Evolutionary conservation across 2,888 invertebrate genomes (phyloP).

Genomic region (Ornithoptera priamus): DNA sequence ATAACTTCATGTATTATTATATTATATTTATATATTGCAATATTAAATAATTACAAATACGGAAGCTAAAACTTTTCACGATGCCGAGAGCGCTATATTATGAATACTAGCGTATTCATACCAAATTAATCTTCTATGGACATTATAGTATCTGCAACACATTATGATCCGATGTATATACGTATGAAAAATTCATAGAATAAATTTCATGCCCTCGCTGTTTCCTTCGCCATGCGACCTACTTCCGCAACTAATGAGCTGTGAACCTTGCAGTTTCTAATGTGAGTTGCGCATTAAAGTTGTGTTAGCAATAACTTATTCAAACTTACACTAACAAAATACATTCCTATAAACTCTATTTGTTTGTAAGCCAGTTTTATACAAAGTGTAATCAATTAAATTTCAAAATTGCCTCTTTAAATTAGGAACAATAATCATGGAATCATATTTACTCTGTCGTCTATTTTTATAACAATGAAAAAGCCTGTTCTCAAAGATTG

Average conservation of each 20-base stretch:
- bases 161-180: constrained; percentile 16
- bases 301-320: constrained; percentile 10
- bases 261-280: constrained; percentile 51
- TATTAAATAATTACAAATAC: not conserved
- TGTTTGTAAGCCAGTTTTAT: not conserved
- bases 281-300: constrained; percentile 31
- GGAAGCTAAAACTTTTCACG: not conserved
- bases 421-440: too few species aligned
- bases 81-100: not conserved
- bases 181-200: constrained; percentile 22
- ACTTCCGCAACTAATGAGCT: constrained; percentile 49
- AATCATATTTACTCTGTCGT: too few species aligned
- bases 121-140: constrained; percentile 11
- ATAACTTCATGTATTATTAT: too few species aligned
- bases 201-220: constrained; percentile 21
- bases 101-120: constrained; percentile 1
- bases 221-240: constrained; percentile 21
- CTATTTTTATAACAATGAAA: too few species aligned
- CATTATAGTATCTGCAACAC: constrained; percentile 14
- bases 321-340: constrained; percentile 11
- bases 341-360: not conserved
- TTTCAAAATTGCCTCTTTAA: too few species aligned
- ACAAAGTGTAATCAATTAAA: too few species aligned
- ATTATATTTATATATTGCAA: too few species aligned
- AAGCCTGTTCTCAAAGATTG: too few species aligned